Evolutionary conservation across 2,888 invertebrate species (phyloP).

Genomic region (Cryptus armator): DNA sequence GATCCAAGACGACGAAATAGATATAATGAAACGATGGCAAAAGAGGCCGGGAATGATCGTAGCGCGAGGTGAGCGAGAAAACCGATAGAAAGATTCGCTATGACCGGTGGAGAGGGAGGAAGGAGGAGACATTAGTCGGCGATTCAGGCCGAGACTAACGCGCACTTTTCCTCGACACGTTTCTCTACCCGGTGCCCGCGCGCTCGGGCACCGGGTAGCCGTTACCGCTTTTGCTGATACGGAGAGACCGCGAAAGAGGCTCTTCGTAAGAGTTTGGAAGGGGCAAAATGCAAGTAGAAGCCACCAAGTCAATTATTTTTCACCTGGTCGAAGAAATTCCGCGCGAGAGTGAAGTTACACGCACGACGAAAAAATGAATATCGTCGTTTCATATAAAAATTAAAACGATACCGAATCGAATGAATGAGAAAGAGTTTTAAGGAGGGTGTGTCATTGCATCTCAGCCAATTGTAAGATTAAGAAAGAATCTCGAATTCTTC

Average conservation of each 20-base stretch:
- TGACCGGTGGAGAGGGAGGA: conserved; percentile 25
- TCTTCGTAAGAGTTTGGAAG: conserved; percentile 36
- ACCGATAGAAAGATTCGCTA: conserved; percentile 7
- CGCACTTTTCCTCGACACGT: conserved; percentile 84
- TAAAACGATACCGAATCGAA: background rate
- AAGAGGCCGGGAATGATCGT: background rate
- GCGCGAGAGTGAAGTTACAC: conserved; percentile 33
- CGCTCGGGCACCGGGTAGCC: conserved; percentile 39
- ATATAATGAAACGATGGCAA: background rate
- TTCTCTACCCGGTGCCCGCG: conserved; percentile 76
- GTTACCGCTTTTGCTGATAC: conserved; percentile 32
- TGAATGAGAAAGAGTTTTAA: conserved; percentile 16
- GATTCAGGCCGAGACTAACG: conserved; percentile 85
- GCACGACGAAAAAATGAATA: background rate
- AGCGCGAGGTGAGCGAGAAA: background rate
- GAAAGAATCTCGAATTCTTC: too few relatives aligned
- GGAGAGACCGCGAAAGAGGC: conserved; percentile 63
- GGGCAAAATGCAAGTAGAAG: conserved; percentile 44
- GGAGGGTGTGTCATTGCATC: background rate
- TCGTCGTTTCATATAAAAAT: background rate
- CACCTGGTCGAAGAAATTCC: conserved; percentile 38
- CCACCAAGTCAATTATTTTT: conserved; percentile 64
- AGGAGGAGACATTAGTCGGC: conserved; percentile 80
- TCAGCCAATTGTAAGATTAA: too few relatives aligned
- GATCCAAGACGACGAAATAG: conserved; percentile 9